Evolutionary conservation across 2,113 vertebrate species (phyloP).

Genomic region (Heliornis fulica): DNA sequence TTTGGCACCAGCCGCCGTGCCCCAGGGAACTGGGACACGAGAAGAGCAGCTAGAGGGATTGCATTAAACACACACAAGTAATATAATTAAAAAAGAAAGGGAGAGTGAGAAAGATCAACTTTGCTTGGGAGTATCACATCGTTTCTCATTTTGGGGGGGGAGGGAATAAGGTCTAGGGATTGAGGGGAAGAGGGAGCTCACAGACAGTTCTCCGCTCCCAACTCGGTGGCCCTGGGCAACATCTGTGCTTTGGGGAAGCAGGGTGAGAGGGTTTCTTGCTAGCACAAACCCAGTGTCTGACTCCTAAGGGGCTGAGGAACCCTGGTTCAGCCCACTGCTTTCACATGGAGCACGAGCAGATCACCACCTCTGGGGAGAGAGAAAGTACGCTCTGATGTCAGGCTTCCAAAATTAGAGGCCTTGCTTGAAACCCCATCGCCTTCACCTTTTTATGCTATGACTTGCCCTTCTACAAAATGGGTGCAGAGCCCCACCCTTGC

Average conservation of each 20-base stretch:
- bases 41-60: conserved; percentile 25
- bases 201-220: not conserved
- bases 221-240: accelerated
- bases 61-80: not conserved
- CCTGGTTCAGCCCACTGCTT: not conserved
- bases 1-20: not conserved
- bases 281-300: not conserved
- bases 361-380: not conserved
- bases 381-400: not conserved
- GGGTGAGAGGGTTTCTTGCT: not conserved
- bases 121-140: not conserved
- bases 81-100: not conserved
- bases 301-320: not conserved
- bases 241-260: accelerated
- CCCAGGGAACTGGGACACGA: conserved; percentile 3
- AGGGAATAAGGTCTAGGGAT: not conserved
- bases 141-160: not conserved
- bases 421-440: not conserved
- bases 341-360: not conserved
- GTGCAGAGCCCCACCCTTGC: conserved; percentile 3
- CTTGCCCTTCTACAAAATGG: not conserved
- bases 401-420: conserved; percentile 7
- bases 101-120: not conserved
- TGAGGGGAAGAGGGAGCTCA: not conserved
- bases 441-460: not conserved